A percentile compares a stretch with the other conserved stretches of the same genome.
These are phyloP conservation scores for Hippoglossus hippoglossus DNA, from an alignment of 2,797 vertebrate species.

Conservation along the genomic window DNA sequence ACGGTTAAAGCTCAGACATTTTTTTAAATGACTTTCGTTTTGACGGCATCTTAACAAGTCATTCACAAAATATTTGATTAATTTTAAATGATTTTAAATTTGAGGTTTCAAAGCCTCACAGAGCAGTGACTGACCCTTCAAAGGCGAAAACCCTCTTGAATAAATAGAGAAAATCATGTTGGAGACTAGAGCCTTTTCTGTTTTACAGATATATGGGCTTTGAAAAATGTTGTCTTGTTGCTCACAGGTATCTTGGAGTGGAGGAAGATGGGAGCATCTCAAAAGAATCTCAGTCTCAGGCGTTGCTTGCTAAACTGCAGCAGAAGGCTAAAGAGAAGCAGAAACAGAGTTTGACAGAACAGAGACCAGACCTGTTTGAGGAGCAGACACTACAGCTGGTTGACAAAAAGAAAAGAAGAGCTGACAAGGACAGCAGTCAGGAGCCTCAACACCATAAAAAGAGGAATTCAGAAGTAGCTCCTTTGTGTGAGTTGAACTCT, in stretches of 20 bases:
- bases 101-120: not conserved
- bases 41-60: no score
- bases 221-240: not conserved
- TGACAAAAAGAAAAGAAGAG: slow-evolving; percentile 42
- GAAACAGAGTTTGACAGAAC: slow-evolving; percentile 56
- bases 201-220: not conserved
- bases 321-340: slow-evolving; percentile 86
- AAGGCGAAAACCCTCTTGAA: no score
- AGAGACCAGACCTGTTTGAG: not conserved
- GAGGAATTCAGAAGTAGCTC: slow-evolving; percentile 40
- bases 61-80: no score
- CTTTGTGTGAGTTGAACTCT: not conserved
- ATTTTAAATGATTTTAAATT: no score
- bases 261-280: slow-evolving; percentile 64
- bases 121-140: not conserved
- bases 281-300: slow-evolving; percentile 75
- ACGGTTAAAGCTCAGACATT: no score
- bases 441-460: slow-evolving; percentile 20
- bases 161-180: not conserved
- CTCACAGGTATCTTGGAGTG: slow-evolving; percentile 85
- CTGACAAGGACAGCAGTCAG: not conserved
- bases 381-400: slow-evolving; percentile 1
- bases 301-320: slow-evolving; percentile 86
- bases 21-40: no score
- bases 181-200: not conserved